phyloP scores from a whole-genome alignment of 2,113 vertebrate species.

The Petromus typicus region DNA sequence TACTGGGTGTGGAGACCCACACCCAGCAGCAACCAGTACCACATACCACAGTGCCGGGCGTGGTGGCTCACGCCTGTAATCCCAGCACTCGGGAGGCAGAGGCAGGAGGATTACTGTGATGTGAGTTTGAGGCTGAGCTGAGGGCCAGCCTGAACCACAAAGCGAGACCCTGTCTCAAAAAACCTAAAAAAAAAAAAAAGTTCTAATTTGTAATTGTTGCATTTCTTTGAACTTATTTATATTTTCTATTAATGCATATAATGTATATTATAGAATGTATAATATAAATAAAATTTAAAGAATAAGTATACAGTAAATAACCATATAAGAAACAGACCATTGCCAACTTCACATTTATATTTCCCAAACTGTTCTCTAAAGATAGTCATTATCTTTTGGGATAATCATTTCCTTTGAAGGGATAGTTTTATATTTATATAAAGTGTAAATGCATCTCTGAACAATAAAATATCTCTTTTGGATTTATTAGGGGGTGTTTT shows the following conservation, averaged over 20 bases:
- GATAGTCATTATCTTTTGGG: background rate
- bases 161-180: too few relatives aligned
- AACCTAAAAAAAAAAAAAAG: background rate
- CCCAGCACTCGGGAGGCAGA: too few relatives aligned
- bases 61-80: too few relatives aligned
- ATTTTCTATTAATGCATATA: background rate
- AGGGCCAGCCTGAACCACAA: too few relatives aligned
- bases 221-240: conserved; percentile 42
- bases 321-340: background rate
- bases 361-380: background rate
- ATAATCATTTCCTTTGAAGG: background rate
- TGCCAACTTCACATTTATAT: background rate
- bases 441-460: background rate
- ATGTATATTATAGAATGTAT: background rate
- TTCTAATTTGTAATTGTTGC: background rate
- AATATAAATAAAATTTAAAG: background rate
- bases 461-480: too few relatives aligned
- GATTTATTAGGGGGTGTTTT: background rate
- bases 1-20: too few relatives aligned
- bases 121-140: too few relatives aligned
- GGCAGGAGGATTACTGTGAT: too few relatives aligned
- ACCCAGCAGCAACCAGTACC: too few relatives aligned
- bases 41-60: too few relatives aligned
- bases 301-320: background rate
- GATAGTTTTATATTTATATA: background rate